phyloP scores from a whole-genome alignment of 2,888 invertebrate genomes.

The Andricus quercusramuli region DNA sequence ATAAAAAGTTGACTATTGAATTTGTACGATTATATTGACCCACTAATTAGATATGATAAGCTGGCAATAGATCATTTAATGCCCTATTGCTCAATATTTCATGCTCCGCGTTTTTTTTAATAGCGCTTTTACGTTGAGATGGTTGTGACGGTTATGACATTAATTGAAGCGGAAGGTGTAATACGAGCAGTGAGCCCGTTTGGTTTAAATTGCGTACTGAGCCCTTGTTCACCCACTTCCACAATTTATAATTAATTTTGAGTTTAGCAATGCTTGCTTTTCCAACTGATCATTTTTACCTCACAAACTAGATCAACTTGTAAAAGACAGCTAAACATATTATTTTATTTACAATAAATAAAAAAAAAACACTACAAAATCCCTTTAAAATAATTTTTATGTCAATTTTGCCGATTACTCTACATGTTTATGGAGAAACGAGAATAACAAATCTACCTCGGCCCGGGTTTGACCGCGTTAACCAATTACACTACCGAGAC shows the following conservation, averaged over 20 bases:
- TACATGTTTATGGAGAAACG: no score
- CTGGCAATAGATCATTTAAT: no score
- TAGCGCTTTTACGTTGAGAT: neutral
- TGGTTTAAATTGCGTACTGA: neutral
- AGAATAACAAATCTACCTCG: no score
- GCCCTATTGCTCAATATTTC: neutral
- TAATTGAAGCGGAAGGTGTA: neutral
- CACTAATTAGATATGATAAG: no score
- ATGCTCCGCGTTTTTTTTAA: neutral
- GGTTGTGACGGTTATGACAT: neutral
- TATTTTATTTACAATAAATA: neutral
- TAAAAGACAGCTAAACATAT: neutral
- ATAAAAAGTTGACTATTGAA: neutral
- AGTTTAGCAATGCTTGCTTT: neutral
- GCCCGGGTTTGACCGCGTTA: no score
- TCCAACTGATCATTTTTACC: conserved; percentile 6
- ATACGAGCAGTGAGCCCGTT: neutral
- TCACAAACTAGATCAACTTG: neutral
- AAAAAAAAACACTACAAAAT: neutral
- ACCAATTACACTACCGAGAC: no score
- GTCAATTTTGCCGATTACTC: no score
- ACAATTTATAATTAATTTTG: conserved; percentile 6
- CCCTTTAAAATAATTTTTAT: neutral
- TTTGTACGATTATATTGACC: no score
- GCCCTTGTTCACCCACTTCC: neutral